Evolutionary conservation across 64 coral and sea anemone species (phyloP).

Genomic region (Dendrophyllia cribrosa): DNA sequence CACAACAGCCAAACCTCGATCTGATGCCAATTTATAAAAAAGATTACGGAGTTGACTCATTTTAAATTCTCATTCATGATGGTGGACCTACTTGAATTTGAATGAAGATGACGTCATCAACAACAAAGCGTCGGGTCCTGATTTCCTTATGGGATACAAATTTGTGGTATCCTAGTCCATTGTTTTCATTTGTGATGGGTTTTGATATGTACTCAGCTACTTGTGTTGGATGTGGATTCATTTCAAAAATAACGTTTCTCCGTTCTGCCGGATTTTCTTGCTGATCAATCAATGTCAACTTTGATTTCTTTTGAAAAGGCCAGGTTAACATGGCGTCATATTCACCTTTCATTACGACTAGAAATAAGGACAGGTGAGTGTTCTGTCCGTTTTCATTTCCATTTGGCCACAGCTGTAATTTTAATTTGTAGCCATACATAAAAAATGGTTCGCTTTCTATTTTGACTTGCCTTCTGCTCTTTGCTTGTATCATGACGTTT

Average conservation of each 20-base stretch:
- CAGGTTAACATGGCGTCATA: not conserved
- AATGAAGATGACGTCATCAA: not conserved
- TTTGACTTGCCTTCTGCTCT: not conserved
- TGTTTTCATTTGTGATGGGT: not conserved
- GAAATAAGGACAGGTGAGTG: not conserved
- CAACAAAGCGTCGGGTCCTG: not conserved
- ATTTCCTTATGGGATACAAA: no score
- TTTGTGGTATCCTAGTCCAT: not conserved
- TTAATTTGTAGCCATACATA: not conserved
- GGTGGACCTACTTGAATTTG: not conserved
- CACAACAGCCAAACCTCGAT: no score
- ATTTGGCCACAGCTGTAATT: not conserved
- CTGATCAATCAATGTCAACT: constrained; percentile 2
- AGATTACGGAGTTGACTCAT: no score
- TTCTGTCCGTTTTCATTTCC: not conserved
- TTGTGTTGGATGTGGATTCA: not conserved
- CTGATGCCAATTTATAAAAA: no score
- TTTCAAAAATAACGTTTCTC: not conserved
- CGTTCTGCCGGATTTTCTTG: not conserved
- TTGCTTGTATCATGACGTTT: not conserved
- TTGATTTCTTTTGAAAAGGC: not conserved
- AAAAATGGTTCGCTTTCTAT: not conserved
- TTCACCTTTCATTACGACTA: constrained; percentile 14
- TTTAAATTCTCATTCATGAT: no score
- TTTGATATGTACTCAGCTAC: not conserved